Evolutionary conservation across 2,888 invertebrate genomes (phyloP).

Genomic region (Adela reaumurella): DNA sequence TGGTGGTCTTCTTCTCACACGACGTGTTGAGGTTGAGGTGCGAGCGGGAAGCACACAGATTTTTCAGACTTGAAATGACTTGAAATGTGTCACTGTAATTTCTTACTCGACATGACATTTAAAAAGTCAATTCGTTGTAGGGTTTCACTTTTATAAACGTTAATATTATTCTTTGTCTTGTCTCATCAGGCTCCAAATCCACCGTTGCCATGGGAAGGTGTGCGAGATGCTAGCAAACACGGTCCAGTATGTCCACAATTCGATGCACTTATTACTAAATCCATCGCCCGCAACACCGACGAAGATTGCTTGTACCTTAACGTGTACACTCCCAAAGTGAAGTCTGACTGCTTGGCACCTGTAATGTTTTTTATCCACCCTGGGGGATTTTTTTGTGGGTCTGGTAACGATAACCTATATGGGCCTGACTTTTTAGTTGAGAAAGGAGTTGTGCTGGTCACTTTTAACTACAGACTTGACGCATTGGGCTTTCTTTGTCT

Average conservation of each 20-base stretch:
- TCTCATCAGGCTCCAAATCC: not conserved
- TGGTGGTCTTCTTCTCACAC: no score
- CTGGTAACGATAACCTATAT: conserved; percentile 25
- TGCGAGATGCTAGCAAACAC: conserved; percentile 12
- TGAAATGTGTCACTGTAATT: no score
- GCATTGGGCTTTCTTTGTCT: conserved; percentile 7
- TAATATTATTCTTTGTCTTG: no score
- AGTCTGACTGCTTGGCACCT: conserved; percentile 15
- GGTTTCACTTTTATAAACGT: no score
- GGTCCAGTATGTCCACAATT: conserved; percentile 13
- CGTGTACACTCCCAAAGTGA: conserved; percentile 22
- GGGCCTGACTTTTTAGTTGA: conserved; percentile 35
- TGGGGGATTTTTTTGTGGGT: conserved; percentile 28
- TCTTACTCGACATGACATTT: no score
- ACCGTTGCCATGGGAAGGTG: conserved; percentile 10
- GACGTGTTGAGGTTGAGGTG: no score
- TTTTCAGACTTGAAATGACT: no score
- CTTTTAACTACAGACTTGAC: conserved; percentile 34
- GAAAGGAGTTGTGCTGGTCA: conserved; percentile 32
- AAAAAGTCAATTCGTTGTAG: no score
- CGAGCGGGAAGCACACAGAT: no score
- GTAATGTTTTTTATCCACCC: conserved; percentile 31
- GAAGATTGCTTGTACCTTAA: conserved; percentile 31
- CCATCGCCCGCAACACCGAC: conserved; percentile 5
- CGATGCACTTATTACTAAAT: conserved; percentile 9